Percentiles rank a stretch among this genome's conserved stretches.
Evolutionary conservation across 2,113 vertebrate species (phyloP).

Genomic region (Triplophysa dalaica): DNA sequence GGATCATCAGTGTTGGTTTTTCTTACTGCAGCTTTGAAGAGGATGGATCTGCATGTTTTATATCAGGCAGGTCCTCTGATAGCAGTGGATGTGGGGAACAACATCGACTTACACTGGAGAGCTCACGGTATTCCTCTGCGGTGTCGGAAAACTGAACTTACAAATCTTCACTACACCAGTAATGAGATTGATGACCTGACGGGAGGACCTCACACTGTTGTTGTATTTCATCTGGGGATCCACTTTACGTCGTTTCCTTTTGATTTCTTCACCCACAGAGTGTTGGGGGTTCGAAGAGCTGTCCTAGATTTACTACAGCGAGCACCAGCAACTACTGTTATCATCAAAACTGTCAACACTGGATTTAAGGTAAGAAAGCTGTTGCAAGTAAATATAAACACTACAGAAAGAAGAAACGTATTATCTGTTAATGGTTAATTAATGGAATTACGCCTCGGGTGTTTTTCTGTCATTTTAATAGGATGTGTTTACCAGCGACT

Average conservation of each 20-base stretch:
- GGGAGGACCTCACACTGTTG: slow-evolving; percentile 48
- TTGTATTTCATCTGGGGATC: slow-evolving; percentile 53
- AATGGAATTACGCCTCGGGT: no score
- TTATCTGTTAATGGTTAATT: no score
- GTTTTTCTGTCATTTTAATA: no score
- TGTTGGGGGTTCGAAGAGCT: slow-evolving; percentile 44
- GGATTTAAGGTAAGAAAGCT: slow-evolving; percentile 41
- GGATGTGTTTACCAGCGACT: slow-evolving; percentile 34
- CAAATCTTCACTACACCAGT: slow-evolving; percentile 53
- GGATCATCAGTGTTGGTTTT: neutral
- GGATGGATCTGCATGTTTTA: slow-evolving; percentile 40
- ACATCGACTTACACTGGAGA: slow-evolving; percentile 48
- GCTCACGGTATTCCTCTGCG: slow-evolving; percentile 55
- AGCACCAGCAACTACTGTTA: slow-evolving; percentile 45
- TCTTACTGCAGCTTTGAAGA: slow-evolving; percentile 45
- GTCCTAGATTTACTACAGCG: slow-evolving; percentile 48
- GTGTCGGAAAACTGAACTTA: neutral
- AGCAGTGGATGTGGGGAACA: slow-evolving; percentile 33
- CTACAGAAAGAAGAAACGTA: no score
- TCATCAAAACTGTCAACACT: slow-evolving; percentile 59
- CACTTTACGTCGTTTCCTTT: slow-evolving; percentile 59
- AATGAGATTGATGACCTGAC: slow-evolving; percentile 46
- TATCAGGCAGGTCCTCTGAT: slow-evolving; percentile 38
- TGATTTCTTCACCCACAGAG: slow-evolving; percentile 25
- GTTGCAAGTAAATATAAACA: no score